These are phyloP conservation scores for Otus sunia DNA, from an alignment of 2,113 vertebrate genomes.

Conservation along the genomic window DNA sequence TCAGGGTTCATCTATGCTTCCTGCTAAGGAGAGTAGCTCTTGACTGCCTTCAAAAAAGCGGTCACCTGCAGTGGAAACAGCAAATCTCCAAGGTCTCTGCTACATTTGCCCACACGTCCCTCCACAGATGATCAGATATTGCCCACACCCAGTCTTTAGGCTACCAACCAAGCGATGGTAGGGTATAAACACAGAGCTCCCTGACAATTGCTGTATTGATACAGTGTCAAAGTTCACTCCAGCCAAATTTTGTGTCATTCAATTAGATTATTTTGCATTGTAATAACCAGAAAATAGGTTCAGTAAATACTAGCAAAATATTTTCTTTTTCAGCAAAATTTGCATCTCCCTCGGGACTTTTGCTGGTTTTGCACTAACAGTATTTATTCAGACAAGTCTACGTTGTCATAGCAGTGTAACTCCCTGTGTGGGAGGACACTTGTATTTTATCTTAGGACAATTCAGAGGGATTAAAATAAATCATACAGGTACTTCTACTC, in stretches of 20 bases:
- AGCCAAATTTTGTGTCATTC: neutral
- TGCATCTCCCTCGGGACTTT: neutral
- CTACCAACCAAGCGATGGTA: too few species aligned
- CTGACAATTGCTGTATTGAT: neutral
- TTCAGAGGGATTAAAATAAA: neutral
- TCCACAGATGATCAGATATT: neutral
- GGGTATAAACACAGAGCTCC: neutral
- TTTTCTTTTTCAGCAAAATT: neutral
- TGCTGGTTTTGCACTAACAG: neutral
- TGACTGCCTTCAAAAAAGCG: neutral
- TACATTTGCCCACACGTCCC: neutral
- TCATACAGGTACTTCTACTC: neutral
- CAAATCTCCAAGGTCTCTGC: neutral
- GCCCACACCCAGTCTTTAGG: neutral
- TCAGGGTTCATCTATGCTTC: neutral
- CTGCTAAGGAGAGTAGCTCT: neutral
- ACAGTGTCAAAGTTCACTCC: neutral
- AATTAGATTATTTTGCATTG: neutral
- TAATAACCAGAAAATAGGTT: neutral
- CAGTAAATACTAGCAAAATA: neutral
- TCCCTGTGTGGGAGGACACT: neutral
- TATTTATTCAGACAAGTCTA: neutral
- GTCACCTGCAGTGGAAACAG: neutral
- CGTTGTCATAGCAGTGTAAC: neutral
- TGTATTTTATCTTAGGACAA: neutral